Percentiles rank a stretch among this genome's conserved stretches.
phyloP scores from a whole-genome alignment of 2,113 vertebrate genomes.

The Peucedramus taeniatus region DNA sequence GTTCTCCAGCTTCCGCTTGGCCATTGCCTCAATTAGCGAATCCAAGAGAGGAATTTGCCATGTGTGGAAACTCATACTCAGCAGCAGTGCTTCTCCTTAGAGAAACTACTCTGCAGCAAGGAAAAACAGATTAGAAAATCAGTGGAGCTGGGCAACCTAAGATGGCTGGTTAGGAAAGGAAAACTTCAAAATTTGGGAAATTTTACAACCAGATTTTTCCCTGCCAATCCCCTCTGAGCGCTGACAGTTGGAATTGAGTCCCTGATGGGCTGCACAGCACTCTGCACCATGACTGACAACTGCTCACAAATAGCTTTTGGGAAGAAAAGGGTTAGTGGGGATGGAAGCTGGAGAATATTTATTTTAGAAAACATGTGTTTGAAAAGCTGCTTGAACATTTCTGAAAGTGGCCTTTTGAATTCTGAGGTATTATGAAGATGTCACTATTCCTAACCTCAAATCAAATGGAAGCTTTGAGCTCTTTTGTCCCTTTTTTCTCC shows the following conservation, averaged over 20 bases:
- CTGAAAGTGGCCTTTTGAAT: not conserved
- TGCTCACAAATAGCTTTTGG: not conserved
- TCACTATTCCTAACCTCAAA: not conserved
- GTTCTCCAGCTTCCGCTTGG: fast-evolving
- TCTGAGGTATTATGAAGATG: not conserved
- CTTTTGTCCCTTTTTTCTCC: not conserved
- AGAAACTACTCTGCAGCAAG: not conserved
- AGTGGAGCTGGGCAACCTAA: not conserved
- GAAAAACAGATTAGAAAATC: not conserved
- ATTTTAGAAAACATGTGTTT: not conserved
- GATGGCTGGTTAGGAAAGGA: not conserved
- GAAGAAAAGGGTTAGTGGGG: not conserved
- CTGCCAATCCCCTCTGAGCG: not conserved
- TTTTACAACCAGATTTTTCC: too few relatives aligned
- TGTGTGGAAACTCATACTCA: not conserved
- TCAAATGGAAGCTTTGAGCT: not conserved
- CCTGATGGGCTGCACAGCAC: not conserved
- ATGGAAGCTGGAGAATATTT: not conserved
- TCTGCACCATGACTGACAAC: not conserved
- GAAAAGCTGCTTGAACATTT: not conserved
- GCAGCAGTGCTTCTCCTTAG: not conserved
- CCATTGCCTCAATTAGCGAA: not conserved
- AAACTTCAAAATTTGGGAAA: not conserved
- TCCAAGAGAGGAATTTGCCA: not conserved
- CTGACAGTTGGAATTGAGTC: not conserved